Base-by-base conservation (phyloP, 2,113 vertebrate species). In the Labeo rohita region DNA sequence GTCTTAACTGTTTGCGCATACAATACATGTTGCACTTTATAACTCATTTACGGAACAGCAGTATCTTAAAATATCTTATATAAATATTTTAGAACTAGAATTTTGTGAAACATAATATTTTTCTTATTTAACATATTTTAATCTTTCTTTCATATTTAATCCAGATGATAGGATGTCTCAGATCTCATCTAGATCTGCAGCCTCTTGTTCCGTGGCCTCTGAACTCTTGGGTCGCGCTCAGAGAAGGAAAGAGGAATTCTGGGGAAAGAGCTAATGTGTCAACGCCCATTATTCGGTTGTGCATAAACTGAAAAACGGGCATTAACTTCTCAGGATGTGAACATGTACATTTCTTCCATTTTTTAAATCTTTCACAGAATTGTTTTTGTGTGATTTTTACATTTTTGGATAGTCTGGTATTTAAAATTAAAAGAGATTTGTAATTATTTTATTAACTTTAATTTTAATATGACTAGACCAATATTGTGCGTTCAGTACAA, bases 81-180 rank as follows among this genome's bases (percentile, higher is more conserved):
- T 15, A 59, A 78, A 43, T 21, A 7, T 76, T 50, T n/a, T 6
- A 50, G 23, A 54, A 13, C 13, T n/a, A n/a, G 9, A 36, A 52
- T 65, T n/a, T 23, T 50, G 21, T 50, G 5, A 34, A 50, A 36
- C 39, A 52, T 39, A 61, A 50, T 79, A 23, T 47, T 50, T 61
- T 16, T 23, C 3, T 16, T 34, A n/a, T 74, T 70, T 50, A 85
- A 45, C 16, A 45, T 6, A 39, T 65, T 50, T 23, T 0, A 23
- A 72, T 77, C 2, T 7, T 11, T 10, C 83, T 23, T 73, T 21
- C 83, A 4, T 49, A n/a, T 89, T 86, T 43, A 76, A 85, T 73
- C 23, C 92, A 93, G 96, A 96, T 81, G 96, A 97, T 91, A 94
- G 92, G 84, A 89, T 97, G 89, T 97, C 97, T 61, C 94, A 96